Conservation (phyloP, 2,797 vertebrate genomes). For the Alfaro cultratus region DNA sequence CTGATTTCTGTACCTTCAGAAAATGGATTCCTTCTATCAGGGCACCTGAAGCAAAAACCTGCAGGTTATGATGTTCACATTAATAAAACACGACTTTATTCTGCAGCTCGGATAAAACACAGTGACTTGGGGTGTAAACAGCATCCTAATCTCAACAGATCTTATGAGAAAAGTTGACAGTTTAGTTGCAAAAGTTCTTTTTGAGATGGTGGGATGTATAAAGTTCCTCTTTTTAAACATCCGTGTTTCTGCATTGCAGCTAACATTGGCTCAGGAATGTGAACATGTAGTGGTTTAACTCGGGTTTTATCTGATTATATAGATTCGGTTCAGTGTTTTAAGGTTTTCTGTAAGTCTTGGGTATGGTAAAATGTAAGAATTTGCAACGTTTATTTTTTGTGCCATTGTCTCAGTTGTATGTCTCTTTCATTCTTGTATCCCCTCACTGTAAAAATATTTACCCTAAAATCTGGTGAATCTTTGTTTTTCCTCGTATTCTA, state of each 20-base stretch:
- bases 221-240: neutral
- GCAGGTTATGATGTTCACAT: neutral
- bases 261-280: neutral
- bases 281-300: neutral
- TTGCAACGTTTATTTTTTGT: neutral
- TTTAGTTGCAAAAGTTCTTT: neutral
- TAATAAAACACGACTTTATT: neutral
- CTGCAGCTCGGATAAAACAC: neutral
- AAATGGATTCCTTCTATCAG: neutral
- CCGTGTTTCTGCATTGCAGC: neutral
- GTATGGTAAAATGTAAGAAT: neutral
- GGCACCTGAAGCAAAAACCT: neutral
- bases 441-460: neutral
- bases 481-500: neutral
- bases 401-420: neutral
- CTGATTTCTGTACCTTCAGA: neutral
- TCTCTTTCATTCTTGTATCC: neutral
- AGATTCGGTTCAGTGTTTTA: neutral
- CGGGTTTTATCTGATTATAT: neutral
- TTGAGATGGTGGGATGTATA: neutral
- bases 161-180: neutral
- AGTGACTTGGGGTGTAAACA: neutral
- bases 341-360: neutral
- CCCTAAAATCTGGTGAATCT: neutral
- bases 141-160: neutral